Evolutionary conservation across 2,113 vertebrate species (phyloP).

Genomic region (Gobio gobio): DNA sequence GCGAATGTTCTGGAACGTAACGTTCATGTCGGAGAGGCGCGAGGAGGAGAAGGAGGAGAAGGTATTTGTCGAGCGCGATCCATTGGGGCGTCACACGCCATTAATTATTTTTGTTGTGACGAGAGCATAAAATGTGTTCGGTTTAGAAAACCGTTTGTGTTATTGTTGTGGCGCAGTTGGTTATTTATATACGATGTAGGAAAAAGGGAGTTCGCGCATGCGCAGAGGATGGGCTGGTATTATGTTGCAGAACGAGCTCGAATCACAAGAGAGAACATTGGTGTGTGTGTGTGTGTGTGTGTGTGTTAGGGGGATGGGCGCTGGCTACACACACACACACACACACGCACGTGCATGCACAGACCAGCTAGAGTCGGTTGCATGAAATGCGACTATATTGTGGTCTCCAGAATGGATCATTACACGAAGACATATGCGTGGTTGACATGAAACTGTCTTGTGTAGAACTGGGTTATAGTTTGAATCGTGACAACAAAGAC

Average conservation of each 20-base stretch:
- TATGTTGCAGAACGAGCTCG: constrained; percentile 73
- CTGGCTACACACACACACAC: constrained; percentile 64
- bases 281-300: neutral
- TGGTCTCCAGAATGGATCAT: neutral
- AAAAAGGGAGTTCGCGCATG: constrained; percentile 67
- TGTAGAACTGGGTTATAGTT: neutral
- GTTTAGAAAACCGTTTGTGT: neutral
- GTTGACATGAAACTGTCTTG: neutral
- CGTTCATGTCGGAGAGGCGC: constrained; percentile 61
- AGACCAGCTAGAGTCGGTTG: constrained; percentile 53
- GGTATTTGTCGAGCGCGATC: neutral
- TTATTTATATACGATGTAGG: constrained; percentile 68
- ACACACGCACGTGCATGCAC: neutral
- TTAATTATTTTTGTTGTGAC: neutral
- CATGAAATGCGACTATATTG: constrained; percentile 45
- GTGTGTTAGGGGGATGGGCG: constrained; percentile 70
- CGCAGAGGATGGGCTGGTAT: constrained; percentile 63
- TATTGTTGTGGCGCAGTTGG: constrained; percentile 76
- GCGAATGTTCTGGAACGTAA: constrained; percentile 72
- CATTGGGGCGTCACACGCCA: neutral
- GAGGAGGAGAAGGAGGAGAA: constrained; percentile 17
- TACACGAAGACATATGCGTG: neutral
- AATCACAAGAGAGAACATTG: constrained; percentile 59
- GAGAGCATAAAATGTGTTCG: neutral
- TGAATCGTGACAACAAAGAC: neutral